Evolutionary conservation across 2,888 invertebrate genomes (phyloP), one percentile per base, ranked within the genome.

Genomic region (Blera fallax): DNA sequence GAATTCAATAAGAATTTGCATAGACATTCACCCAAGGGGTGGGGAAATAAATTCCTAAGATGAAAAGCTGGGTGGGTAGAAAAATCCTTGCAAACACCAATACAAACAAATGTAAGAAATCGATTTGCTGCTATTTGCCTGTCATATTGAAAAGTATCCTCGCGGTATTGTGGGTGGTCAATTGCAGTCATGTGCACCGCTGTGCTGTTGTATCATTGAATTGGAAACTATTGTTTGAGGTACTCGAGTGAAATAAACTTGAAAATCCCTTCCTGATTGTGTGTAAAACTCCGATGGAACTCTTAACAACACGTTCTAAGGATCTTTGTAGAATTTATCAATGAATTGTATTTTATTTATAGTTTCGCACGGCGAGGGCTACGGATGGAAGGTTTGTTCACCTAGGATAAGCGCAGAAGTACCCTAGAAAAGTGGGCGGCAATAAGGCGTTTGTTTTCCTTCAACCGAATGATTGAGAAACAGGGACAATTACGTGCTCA

Each of bases 191-290:
- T 34, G 2, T 40, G 58, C 37, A 58, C 4, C 18, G 34, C 16
- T 18, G 43, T 43, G 7, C 43, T 7, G 16, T 43, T 4, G 34
- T 18, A 8, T 34, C 21, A 37, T 7, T 34, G 18, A 27, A 52
- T 52, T 34, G 4, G 8, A 37, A 24, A 24, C n/a, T 54, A 14
- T 56, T 32, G 2, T 34, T 21, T 16, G 21, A 34, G 14, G 14
- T 40, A n/a, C 11, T 52, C 16, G 27, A 52, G 24, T 11, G 10
- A 54, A 52, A 64, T 18, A 65, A 50, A 16, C 40, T 37, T 37
- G 6, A 32, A 27, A 67, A 67, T 67, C 37, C 37, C 16, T 27
- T n/a, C 11, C 7, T 67, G 67, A 67, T 67, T 67, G 67, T 27
- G 24, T 27, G 52, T 37, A 24, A 67, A 67, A 67, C 52, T 40